Conservation (phyloP, 2,113 vertebrate genomes). For the Psephotus haematonotus region DNA sequence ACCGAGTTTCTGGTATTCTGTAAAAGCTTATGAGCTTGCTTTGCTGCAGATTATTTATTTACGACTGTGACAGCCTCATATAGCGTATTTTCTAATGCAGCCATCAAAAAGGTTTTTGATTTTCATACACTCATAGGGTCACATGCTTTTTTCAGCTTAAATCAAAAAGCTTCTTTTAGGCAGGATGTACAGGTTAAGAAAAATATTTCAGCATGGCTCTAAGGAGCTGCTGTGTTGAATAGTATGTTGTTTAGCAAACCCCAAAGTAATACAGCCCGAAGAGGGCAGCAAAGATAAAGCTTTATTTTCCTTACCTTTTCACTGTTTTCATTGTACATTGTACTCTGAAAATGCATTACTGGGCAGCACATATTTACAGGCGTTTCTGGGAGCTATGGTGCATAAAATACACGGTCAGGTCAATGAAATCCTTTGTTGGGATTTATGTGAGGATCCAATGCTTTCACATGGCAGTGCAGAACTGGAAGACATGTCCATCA, state of each 20-base stretch:
- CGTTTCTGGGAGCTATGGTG: conserved; percentile 40
- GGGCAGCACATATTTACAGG: conserved; percentile 44
- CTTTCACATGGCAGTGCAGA: conserved; percentile 35
- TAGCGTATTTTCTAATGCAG: neutral
- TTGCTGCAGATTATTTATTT: neutral
- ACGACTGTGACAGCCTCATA: neutral
- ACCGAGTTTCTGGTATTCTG: neutral
- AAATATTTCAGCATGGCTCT: neutral
- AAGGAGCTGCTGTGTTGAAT: neutral
- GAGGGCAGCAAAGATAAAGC: conserved; percentile 74
- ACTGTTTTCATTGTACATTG: neutral
- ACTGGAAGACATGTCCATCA: neutral
- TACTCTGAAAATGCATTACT: conserved; percentile 20
- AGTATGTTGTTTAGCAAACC: neutral
- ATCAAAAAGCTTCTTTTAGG: neutral
- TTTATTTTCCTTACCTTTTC: conserved; percentile 32
- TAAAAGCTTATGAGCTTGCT: neutral
- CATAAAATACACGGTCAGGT: conserved; percentile 60
- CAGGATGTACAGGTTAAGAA: neutral
- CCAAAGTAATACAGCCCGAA: conserved; percentile 48
- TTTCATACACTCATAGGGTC: neutral
- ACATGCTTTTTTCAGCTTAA: neutral
- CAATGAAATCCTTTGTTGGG: conserved; percentile 63
- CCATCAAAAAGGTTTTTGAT: neutral
- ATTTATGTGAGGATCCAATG: conserved; percentile 46